phyloP scores from a whole-genome alignment of 2,113 vertebrate species.

The Poeciliopsis occidentalis region DNA sequence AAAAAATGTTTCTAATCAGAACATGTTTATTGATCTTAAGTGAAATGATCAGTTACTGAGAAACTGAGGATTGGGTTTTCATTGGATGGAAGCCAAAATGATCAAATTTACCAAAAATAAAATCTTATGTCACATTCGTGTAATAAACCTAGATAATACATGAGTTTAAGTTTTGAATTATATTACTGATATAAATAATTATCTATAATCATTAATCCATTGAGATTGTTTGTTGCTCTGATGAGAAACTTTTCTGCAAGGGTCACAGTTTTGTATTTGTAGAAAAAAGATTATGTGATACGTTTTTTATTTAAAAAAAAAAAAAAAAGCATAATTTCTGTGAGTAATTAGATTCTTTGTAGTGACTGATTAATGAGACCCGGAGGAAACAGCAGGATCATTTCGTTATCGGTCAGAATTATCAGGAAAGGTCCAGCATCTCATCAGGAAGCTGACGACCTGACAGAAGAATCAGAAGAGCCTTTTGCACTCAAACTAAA shows the following conservation, averaged over 20 bases:
- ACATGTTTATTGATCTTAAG: not conserved
- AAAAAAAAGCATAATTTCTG: not conserved
- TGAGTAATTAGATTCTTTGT: not conserved
- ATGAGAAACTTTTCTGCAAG: no score
- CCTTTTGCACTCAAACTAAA: slow-evolving; percentile 22
- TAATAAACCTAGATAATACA: not conserved
- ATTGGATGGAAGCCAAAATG: not conserved
- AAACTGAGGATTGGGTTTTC: not conserved
- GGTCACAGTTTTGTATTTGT: no score
- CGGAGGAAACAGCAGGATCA: not conserved
- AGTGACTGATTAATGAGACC: not conserved
- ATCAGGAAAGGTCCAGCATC: slow-evolving; percentile 15
- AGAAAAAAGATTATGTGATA: not conserved
- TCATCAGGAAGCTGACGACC: slow-evolving; percentile 16
- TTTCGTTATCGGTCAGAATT: no score
- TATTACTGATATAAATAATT: not conserved
- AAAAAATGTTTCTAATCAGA: not conserved
- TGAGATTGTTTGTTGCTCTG: not conserved
- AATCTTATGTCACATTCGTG: not conserved
- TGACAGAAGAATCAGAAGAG: slow-evolving; percentile 11
- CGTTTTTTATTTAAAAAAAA: not conserved
- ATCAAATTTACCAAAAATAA: not conserved
- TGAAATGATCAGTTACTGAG: not conserved
- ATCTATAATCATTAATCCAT: not conserved
- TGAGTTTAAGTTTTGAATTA: not conserved